Percentiles rank a stretch among this genome's conserved stretches.
These are phyloP conservation scores for Tetanocera ferruginea DNA, from an alignment of 2,888 invertebrate species.

Conservation along the genomic window DNA sequence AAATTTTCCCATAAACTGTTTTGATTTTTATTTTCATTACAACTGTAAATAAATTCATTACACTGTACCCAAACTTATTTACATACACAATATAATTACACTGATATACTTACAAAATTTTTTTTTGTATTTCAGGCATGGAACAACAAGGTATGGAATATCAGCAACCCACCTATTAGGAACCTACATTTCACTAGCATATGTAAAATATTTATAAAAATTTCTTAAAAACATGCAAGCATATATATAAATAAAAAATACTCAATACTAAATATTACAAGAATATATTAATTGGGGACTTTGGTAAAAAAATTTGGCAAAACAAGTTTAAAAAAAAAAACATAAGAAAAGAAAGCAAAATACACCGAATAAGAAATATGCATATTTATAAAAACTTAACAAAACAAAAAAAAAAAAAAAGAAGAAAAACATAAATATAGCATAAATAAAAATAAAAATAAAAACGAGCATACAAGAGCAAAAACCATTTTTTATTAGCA, in stretches of 20 bases:
- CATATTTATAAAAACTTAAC: conserved; percentile 37
- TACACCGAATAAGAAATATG: conserved; percentile 50
- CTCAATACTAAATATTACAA: conserved; percentile 22
- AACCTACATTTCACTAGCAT: conserved; percentile 42
- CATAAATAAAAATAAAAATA: not conserved
- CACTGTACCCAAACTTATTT: no score
- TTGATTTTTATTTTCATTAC: no score
- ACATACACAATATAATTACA: no score
- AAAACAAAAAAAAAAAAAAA: conserved; percentile 24
- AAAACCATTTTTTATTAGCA: not conserved
- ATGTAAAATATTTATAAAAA: conserved; percentile 30
- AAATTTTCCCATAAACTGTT: no score
- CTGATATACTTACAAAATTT: not conserved
- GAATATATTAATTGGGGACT: not conserved
- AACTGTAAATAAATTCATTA: no score
- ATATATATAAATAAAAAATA: not conserved
- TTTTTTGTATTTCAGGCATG: conserved; percentile 52
- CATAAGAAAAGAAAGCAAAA: conserved; percentile 49
- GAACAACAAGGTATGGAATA: conserved; percentile 66
- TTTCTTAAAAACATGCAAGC: conserved; percentile 10
- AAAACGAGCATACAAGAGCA: not conserved
- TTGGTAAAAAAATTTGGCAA: conserved; percentile 16
- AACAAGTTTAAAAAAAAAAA: conserved; percentile 48
- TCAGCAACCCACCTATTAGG: conserved; percentile 68
- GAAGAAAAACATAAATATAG: not conserved